Evolutionary conservation across 2,888 invertebrate genomes (phyloP).

Genomic region (Terebella lapidaria): DNA sequence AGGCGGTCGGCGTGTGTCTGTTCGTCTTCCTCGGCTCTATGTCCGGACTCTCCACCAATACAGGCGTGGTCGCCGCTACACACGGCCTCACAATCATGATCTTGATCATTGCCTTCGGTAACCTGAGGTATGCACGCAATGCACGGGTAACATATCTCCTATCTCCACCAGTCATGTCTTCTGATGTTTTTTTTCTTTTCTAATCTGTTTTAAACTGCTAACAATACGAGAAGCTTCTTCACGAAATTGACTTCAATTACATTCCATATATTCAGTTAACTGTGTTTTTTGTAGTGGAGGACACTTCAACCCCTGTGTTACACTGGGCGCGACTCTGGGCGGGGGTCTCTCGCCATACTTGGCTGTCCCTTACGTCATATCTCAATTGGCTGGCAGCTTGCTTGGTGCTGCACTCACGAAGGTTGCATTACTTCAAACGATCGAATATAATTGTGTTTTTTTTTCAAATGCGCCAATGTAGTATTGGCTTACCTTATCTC

Average conservation of each 20-base stretch:
- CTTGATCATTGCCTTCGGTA: background rate
- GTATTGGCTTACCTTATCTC: too few species aligned
- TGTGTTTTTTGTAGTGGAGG: conserved; percentile 2
- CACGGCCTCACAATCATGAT: background rate
- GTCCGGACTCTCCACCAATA: background rate
- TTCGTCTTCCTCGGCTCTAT: background rate
- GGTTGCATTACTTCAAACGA: background rate
- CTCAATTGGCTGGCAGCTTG: background rate
- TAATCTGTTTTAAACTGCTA: too few species aligned
- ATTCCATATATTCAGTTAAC: too few species aligned
- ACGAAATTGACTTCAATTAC: too few species aligned
- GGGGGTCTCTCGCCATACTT: background rate
- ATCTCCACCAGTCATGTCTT: too few species aligned
- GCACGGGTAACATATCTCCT: too few species aligned
- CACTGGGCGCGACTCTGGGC: background rate
- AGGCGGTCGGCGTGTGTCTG: background rate
- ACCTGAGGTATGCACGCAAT: background rate
- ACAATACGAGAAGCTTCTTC: too few species aligned
- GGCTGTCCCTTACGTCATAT: background rate
- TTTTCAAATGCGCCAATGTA: too few species aligned
- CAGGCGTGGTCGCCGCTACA: background rate
- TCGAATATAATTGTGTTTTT: too few species aligned
- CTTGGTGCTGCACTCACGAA: background rate
- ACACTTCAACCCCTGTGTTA: background rate
- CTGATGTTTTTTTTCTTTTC: too few species aligned